These are phyloP conservation scores for Falco columbarius DNA, from an alignment of 2,797 vertebrate species.

Conservation along the genomic window DNA sequence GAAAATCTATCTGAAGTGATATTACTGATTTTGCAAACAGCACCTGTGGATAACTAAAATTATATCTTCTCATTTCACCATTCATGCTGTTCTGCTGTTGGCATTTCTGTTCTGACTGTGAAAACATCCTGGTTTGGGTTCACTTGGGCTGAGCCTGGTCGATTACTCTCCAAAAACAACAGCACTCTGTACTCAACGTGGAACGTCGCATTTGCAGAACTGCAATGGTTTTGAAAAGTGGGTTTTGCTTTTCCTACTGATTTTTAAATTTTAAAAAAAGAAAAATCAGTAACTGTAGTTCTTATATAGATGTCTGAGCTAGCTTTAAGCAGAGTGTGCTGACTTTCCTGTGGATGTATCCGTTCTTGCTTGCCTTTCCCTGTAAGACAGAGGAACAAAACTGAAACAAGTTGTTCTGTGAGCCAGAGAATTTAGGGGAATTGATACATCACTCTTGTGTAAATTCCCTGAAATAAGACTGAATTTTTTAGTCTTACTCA, in stretches of 20 bases:
- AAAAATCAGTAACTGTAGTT: background rate
- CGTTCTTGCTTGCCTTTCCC: background rate
- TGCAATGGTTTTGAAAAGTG: background rate
- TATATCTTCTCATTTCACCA: background rate
- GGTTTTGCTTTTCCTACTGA: background rate
- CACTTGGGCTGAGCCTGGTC: background rate
- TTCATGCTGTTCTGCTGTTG: background rate
- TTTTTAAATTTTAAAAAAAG: background rate
- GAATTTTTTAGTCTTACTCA: background rate
- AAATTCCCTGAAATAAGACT: background rate
- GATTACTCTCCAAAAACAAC: slow-evolving; percentile 21
- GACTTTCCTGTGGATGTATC: background rate
- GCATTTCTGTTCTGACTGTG: background rate
- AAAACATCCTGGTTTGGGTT: slow-evolving; percentile 29
- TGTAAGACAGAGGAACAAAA: background rate
- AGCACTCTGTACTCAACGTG: background rate
- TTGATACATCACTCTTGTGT: background rate
- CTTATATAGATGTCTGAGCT: background rate
- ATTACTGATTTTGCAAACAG: background rate
- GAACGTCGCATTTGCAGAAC: background rate
- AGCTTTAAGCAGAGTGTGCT: background rate
- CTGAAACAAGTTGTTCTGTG: background rate
- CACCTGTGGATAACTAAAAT: background rate
- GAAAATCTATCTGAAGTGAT: background rate
- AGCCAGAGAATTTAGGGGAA: background rate